Percentiles rank a stretch among this genome's conserved stretches.
phyloP scores from a whole-genome alignment of 2,797 vertebrate species.

The Mormyrops boulengeri region DNA sequence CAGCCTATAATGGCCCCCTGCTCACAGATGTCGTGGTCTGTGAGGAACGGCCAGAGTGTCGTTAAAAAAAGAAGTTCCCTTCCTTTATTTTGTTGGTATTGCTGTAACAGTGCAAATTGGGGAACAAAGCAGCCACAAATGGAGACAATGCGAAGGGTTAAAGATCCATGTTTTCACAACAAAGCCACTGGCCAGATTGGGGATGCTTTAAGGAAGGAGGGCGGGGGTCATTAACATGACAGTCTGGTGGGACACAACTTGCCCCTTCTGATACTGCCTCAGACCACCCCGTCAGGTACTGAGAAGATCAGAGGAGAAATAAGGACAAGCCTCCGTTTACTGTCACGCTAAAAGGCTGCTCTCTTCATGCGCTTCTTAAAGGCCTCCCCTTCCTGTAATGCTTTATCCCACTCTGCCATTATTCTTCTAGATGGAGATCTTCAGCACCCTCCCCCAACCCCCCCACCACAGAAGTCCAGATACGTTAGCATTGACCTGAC shows the following conservation, averaged over 20 bases:
- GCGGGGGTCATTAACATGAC: constrained; percentile 39
- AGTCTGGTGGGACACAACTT: constrained; percentile 29
- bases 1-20: not conserved
- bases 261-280: constrained; percentile 28
- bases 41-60: constrained; percentile 20
- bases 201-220: constrained; percentile 7
- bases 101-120: constrained; percentile 29
- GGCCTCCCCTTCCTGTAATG: constrained; percentile 25
- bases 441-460: not conserved
- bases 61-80: constrained; percentile 29
- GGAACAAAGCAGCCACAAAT: not conserved
- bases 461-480: not conserved
- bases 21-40: not conserved
- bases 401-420: constrained; percentile 21
- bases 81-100: constrained; percentile 33
- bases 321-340: constrained; percentile 43
- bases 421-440: constrained; percentile 24
- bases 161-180: constrained; percentile 27
- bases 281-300: constrained; percentile 26
- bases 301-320: constrained; percentile 42
- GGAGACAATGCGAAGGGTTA: constrained; percentile 22
- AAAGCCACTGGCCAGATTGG: constrained; percentile 25
- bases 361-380: constrained; percentile 39
- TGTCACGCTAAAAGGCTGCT: constrained; percentile 49
- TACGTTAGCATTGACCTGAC: constrained; percentile 22